These are phyloP conservation scores for Fissipunctia ypsillon DNA, from an alignment of 2,888 invertebrate species.

Conservation along the genomic window DNA sequence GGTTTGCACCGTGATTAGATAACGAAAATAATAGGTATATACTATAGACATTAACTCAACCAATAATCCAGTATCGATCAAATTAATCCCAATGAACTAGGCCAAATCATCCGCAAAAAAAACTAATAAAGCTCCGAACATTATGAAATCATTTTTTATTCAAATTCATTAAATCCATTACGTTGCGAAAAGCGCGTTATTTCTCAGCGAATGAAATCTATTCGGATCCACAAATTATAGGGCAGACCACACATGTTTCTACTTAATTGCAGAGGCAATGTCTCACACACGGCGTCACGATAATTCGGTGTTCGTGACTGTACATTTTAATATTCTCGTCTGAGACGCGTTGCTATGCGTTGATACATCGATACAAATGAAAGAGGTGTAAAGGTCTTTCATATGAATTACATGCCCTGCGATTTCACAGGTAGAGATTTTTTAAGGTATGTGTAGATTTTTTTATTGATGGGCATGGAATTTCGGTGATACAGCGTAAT, in stretches of 20 bases:
- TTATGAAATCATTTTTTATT: conserved; percentile 51
- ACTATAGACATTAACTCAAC: conserved; percentile 10
- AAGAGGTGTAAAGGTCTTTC: conserved; percentile 47
- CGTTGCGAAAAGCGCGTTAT: conserved; percentile 58
- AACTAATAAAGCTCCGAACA: conserved; percentile 34
- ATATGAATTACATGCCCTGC: conserved; percentile 27
- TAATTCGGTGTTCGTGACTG: conserved; percentile 83
- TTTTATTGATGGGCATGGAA: background rate
- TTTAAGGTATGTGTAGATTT: background rate
- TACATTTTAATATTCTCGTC: conserved; percentile 83
- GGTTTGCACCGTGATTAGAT: background rate
- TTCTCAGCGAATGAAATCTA: conserved; percentile 52
- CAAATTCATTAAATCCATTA: conserved; percentile 61
- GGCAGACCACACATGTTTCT: conserved; percentile 70
- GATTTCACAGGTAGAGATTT: conserved; percentile 32
- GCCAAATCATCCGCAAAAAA: conserved; percentile 40
- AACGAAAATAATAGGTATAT: background rate
- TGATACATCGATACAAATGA: conserved; percentile 84
- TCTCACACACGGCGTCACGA: conserved; percentile 74
- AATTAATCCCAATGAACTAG: conserved; percentile 44
- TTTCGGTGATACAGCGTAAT: background rate
- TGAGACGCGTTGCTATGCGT: conserved; percentile 82
- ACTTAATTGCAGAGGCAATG: conserved; percentile 69
- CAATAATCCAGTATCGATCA: conserved; percentile 15
- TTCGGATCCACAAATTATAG: conserved; percentile 62